A percentile compares a stretch with the other conserved stretches of the same genome.
phyloP scores from a whole-genome alignment of 2,888 invertebrate species.

The Drosophila peninsularis region DNA sequence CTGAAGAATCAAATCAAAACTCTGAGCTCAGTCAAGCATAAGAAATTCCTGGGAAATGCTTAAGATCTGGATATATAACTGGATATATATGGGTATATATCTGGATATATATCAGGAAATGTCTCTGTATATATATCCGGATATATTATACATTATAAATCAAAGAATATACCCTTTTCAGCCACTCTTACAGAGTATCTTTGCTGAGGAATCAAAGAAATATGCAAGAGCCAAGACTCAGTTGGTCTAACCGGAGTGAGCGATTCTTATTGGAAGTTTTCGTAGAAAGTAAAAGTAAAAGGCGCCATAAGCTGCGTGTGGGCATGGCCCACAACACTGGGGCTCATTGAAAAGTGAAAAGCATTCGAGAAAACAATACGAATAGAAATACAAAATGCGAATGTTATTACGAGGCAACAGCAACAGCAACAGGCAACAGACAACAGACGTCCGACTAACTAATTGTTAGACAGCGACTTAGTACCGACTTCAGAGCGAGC shows the following conservation, averaged over 20 bases:
- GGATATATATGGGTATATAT: too few relatives aligned
- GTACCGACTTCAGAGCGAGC: constrained; percentile 7
- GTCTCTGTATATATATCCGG: too few relatives aligned
- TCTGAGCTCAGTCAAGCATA: background rate
- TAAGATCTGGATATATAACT: too few relatives aligned
- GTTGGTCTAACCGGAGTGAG: background rate
- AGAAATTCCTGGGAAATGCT: background rate
- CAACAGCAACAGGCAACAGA: background rate
- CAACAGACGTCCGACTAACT: constrained; percentile 21
- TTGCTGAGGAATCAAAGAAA: background rate
- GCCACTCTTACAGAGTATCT: background rate
- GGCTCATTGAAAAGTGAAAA: constrained; percentile 42
- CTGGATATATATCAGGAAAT: too few relatives aligned
- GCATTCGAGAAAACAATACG: constrained; percentile 26
- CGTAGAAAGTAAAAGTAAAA: constrained; percentile 41
- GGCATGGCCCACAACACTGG: constrained; percentile 44
- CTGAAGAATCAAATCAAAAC: too few relatives aligned
- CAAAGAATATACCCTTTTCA: background rate
- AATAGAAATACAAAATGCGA: constrained; percentile 40
- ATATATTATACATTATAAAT: too few relatives aligned
- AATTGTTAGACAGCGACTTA: constrained; percentile 38
- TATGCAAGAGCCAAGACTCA: background rate
- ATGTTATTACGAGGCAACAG: constrained; percentile 23
- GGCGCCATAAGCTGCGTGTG: constrained; percentile 34
- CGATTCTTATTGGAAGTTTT: constrained; percentile 26